phyloP scores from a whole-genome alignment of 2,888 invertebrate species.

The Sicus ferrugineus region DNA sequence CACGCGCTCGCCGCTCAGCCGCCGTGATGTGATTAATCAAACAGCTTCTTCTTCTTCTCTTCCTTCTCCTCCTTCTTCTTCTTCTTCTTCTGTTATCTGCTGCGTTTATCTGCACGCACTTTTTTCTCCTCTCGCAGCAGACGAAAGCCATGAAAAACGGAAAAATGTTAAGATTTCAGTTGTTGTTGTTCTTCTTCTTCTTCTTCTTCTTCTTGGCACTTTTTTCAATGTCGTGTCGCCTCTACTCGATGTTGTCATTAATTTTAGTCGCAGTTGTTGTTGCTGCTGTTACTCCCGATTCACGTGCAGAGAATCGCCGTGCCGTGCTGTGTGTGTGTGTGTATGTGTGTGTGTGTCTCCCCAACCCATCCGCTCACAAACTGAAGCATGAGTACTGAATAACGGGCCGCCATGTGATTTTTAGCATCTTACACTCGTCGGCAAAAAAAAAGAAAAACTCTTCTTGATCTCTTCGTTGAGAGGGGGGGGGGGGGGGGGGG shows the following conservation, averaged over 20 bases:
- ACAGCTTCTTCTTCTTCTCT: conserved; percentile 6
- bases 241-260: conserved; percentile 31
- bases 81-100: neutral
- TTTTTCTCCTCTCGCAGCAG: neutral
- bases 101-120: neutral
- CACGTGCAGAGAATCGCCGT: too few species aligned
- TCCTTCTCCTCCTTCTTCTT: neutral
- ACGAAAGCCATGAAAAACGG: neutral
- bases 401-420: too few species aligned
- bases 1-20: conserved; percentile 10
- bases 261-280: conserved; percentile 26
- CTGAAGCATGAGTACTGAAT: too few species aligned
- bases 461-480: too few species aligned
- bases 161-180: conserved; percentile 6
- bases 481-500: too few species aligned
- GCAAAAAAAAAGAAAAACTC: too few species aligned
- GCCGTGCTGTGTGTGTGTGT: neutral
- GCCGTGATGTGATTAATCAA: conserved; percentile 26
- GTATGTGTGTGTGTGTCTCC: too few species aligned
- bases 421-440: too few species aligned
- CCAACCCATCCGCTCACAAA: too few species aligned
- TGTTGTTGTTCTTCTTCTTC: conserved; percentile 8
- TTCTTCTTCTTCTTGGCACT: too few species aligned
- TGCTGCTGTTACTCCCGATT: neutral
- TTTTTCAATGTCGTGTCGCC: conserved; percentile 28